Base-by-base conservation (phyloP, 2,888 invertebrate species). In the Lithophane semibrunnea region DNA sequence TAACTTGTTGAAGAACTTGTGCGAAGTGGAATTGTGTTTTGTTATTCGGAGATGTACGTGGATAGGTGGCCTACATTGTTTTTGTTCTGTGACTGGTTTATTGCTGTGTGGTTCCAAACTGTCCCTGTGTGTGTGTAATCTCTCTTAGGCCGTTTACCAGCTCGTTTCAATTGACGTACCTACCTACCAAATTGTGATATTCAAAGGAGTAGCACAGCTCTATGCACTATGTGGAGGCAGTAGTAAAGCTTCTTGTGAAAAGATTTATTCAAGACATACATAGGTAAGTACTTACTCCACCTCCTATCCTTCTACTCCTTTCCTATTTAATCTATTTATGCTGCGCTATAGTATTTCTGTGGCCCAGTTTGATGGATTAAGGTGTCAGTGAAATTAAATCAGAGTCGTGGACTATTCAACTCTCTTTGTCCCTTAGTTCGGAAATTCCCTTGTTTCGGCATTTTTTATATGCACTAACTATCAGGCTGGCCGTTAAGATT, bases 1-100 rank as follows among this genome's bases (percentile, higher is more conserved):
- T 49, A 18, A 2, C 1, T 24, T 44, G 12, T 16, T 52, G 24
- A 54, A 65, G 66, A 49, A 61, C 21, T 18, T 18, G 49, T 16
- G 9, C n/a, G n/a, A 66, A 66, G n/a, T 44, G 54, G 24, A 64
- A 70, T 56, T 56, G 13, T 18, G 13, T 29, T 79, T 29, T 42
- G 9, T 21, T 47, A 24, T 61, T 47, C 21, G 21, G 29, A 16
- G 4, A 24, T 21, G 0, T 73, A 75, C n/a, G 13, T 18, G 5
- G 3, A 37, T 49, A 49, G 9, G 12, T n/a, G n/a, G 52, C 18
- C 18, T 52, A 13, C 3, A 16, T 21, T 67, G 18, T n/a, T 42
- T 24, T 52, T 67, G 24, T 21, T 73, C 2, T 58, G 37, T n/a
- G n/a, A 3, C 3, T 60, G 12, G 18, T 42, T n/a, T 18, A 10